Conservation (phyloP, 2,888 invertebrate genomes). For the Drosophila affinis region DNA sequence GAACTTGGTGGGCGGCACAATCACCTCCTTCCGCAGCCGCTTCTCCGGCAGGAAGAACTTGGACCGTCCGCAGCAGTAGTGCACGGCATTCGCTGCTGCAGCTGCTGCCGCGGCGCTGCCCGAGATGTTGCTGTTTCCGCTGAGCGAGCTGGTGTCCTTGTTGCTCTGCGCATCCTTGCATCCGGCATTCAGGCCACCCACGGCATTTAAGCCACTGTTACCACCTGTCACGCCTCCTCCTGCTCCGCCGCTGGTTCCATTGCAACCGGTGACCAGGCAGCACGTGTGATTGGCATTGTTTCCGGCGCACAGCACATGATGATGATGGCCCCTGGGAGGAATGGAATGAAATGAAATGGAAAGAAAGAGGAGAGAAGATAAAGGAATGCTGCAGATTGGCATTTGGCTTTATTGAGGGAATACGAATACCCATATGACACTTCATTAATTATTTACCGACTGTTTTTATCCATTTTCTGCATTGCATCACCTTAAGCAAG, state of each 20-base stretch:
- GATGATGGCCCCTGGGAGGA: constrained; percentile 63
- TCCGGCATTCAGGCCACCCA: constrained; percentile 2
- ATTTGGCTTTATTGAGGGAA: background rate
- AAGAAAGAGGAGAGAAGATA: too few species aligned
- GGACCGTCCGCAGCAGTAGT: constrained; percentile 84
- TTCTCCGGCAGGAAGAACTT: constrained; percentile 91
- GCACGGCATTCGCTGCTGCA: constrained; percentile 61
- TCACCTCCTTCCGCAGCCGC: constrained; percentile 89
- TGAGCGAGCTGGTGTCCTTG: constrained; percentile 69
- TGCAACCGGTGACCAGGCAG: constrained; percentile 73
- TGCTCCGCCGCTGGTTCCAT: constrained; percentile 44
- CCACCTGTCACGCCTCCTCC: constrained; percentile 1
- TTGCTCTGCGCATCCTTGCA: constrained; percentile 61
- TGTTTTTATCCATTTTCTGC: background rate
- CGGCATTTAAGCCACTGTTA: background rate
- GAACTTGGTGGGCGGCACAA: constrained; percentile 96
- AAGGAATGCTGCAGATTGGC: too few species aligned
- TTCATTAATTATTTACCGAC: background rate
- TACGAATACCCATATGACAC: background rate
- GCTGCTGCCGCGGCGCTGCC: constrained; percentile 62
- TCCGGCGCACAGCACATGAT: constrained; percentile 80
- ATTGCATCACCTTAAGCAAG: background rate
- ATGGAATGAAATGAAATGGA: background rate
- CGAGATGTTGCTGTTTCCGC: constrained; percentile 70
- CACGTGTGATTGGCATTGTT: constrained; percentile 70